Percentiles rank a stretch among this genome's conserved stretches.
Evolutionary conservation across 2,797 vertebrate species (phyloP).

Genomic region (Myotis myotis): DNA sequence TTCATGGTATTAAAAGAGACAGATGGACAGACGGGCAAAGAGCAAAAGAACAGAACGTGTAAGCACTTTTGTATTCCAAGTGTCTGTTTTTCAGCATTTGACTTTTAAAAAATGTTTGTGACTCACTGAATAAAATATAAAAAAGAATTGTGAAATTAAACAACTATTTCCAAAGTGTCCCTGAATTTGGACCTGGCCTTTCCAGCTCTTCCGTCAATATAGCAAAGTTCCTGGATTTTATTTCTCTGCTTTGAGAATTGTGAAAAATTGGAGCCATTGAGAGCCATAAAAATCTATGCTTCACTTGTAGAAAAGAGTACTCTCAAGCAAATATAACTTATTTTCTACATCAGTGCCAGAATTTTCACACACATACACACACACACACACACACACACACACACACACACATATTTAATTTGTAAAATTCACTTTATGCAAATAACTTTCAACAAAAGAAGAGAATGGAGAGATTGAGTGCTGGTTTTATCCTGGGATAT

Average conservation of each 20-base stretch:
- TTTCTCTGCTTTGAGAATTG: constrained; percentile 43
- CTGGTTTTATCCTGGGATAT: neutral
- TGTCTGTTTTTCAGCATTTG: neutral
- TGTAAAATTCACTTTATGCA: constrained; percentile 21
- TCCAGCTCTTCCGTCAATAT: neutral
- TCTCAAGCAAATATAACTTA: constrained; percentile 59
- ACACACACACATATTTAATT: constrained; percentile 8
- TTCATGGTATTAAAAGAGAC: constrained; percentile 15
- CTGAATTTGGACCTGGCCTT: neutral
- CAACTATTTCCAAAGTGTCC: constrained; percentile 1
- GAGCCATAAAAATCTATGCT: constrained; percentile 28
- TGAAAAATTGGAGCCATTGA: constrained; percentile 7
- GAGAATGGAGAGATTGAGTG: neutral
- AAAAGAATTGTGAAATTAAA: constrained; percentile 51
- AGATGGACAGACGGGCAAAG: neutral
- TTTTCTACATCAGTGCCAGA: constrained; percentile 27
- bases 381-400: neutral
- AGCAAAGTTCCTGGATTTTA: constrained; percentile 27
- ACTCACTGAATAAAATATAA: constrained; percentile 19
- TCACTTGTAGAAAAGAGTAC: constrained; percentile 50
- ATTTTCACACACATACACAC: constrained; percentile 26
- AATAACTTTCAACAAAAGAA: constrained; percentile 36
- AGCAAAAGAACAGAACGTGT: neutral
- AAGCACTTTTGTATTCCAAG: neutral
- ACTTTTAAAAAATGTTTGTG: constrained; percentile 21